Evolutionary conservation across 1,140 invertebrate species (phyloP).

Genomic region (Drosophila albomicans): DNA sequence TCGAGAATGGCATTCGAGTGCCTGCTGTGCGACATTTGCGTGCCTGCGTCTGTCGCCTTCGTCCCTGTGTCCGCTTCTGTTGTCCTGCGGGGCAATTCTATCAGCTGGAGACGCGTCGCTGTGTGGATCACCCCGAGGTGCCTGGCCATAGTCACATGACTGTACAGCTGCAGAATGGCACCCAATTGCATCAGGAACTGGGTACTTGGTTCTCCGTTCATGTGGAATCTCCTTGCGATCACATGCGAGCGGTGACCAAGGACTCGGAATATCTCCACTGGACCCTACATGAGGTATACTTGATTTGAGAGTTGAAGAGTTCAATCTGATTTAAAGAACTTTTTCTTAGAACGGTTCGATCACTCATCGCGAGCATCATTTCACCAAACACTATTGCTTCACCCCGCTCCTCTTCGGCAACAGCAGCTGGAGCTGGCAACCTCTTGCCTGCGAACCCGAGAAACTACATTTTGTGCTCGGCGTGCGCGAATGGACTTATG

Average conservation of each 20-base stretch:
- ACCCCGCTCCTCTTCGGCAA: conserved; percentile 33
- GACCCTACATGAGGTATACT: conserved; percentile 63
- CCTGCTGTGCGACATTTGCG: conserved; percentile 59
- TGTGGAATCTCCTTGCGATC: conserved; percentile 65
- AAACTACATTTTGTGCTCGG: conserved; percentile 69
- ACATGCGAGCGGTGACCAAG: conserved; percentile 61
- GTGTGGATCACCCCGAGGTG: not conserved
- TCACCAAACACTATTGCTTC: conserved; percentile 77
- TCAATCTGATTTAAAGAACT: not conserved
- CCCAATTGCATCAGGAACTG: conserved; percentile 24
- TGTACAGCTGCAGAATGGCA: conserved; percentile 50
- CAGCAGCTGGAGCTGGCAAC: conserved; percentile 70
- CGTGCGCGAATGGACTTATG: conserved; percentile 78
- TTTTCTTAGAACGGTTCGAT: conserved; percentile 66
- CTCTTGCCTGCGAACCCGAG: conserved; percentile 65
- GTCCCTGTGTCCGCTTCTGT: conserved; percentile 74
- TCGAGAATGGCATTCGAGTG: conserved; percentile 68
- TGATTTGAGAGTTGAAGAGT: no score
- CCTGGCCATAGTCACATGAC: conserved; percentile 51
- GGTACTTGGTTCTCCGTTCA: conserved; percentile 52
- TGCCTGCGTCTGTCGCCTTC: conserved; percentile 71
- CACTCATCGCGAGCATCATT: conserved; percentile 52
- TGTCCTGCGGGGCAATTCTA: conserved; percentile 61
- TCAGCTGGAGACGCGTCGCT: conserved; percentile 45
- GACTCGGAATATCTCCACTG: conserved; percentile 59